Percentiles rank a stretch among this genome's conserved stretches.
These are phyloP conservation scores for Taurulus bubalis DNA, from an alignment of 2,113 vertebrate genomes.

Conservation along the genomic window DNA sequence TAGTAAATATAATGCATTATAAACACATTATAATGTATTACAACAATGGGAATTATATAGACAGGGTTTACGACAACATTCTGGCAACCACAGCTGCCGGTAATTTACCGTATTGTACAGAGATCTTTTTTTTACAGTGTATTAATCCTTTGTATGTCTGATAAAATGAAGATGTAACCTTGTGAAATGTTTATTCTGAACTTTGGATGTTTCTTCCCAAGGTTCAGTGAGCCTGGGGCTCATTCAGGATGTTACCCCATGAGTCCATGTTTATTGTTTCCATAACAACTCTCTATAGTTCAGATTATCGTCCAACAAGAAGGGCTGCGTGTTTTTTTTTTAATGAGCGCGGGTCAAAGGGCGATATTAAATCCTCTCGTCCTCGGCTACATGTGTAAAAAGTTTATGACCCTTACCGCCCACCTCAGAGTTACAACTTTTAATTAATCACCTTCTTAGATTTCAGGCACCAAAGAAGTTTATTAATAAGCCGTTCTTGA, in stretches of 20 bases:
- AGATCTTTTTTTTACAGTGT: too few species aligned
- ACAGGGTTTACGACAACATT: too few species aligned
- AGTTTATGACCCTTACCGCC: conserved; percentile 13
- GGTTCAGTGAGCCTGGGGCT: too few species aligned
- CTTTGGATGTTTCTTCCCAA: neutral
- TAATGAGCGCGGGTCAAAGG: conserved; percentile 42
- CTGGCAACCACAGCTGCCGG: too few species aligned
- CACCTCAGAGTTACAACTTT: conserved; percentile 30
- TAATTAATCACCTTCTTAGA: conserved; percentile 24
- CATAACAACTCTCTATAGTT: neutral
- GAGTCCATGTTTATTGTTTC: conserved; percentile 16
- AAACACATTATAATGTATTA: too few species aligned
- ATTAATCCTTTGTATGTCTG: too few species aligned
- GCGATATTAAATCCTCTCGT: conserved; percentile 26
- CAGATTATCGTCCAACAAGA: conserved; percentile 32
- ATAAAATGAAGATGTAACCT: too few species aligned
- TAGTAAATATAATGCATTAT: too few species aligned
- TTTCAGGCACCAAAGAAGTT: neutral
- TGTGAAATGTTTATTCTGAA: too few species aligned
- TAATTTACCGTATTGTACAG: too few species aligned
- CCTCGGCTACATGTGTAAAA: conserved; percentile 1
- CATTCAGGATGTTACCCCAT: neutral
- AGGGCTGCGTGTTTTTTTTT: conserved; percentile 21
- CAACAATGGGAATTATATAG: too few species aligned
- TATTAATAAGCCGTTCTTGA: neutral